phyloP scores from a whole-genome alignment of 2,113 vertebrate genomes.

The Pithys albifrons region DNA sequence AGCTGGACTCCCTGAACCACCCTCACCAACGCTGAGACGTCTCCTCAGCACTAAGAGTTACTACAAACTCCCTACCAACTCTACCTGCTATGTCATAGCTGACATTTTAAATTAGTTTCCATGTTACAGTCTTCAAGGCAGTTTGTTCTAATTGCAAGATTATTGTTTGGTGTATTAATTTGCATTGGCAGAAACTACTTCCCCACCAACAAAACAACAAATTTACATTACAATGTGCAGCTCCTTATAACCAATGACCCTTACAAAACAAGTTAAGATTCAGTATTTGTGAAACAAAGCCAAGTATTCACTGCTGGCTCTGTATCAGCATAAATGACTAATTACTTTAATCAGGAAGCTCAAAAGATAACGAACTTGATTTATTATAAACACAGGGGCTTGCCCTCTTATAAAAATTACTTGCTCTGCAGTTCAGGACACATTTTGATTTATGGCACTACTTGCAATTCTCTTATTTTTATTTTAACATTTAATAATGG shows the following conservation, averaged over 20 bases:
- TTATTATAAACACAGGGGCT: conserved; percentile 10
- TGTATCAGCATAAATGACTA: conserved; percentile 56
- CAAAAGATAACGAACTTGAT: conserved; percentile 46
- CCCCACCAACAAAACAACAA: background rate
- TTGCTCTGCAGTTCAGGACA: background rate
- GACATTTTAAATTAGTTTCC: background rate
- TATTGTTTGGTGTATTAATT: background rate
- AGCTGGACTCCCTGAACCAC: background rate
- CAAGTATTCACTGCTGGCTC: background rate
- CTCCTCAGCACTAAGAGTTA: background rate
- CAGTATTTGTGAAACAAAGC: background rate
- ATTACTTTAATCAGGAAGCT: conserved; percentile 40
- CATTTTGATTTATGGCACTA: conserved; percentile 22
- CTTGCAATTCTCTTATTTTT: background rate
- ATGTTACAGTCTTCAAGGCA: background rate
- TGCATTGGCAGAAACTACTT: background rate
- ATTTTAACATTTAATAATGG: conserved; percentile 11
- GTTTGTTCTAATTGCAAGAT: background rate
- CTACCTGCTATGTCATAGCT: background rate
- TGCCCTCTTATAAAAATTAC: background rate
- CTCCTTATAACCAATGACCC: background rate
- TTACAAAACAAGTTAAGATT: background rate
- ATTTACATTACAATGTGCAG: background rate
- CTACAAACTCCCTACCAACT: background rate
- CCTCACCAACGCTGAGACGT: too few relatives aligned